Evolutionary conservation across 2,113 vertebrate species (phyloP).

Genomic region (Pseudopodoces humilis): DNA sequence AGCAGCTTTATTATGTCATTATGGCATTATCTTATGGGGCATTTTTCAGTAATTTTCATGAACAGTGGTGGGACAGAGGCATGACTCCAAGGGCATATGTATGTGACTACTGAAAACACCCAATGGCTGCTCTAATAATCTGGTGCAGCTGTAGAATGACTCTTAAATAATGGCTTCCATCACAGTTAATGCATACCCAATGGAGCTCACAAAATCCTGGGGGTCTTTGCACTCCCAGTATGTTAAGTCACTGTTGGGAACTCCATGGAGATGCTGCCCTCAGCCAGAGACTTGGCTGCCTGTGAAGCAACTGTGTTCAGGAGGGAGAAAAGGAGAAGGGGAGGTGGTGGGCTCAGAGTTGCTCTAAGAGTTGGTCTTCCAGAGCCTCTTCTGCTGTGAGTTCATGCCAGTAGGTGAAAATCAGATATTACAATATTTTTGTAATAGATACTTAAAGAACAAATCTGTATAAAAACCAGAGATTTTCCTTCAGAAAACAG

Average conservation of each 20-base stretch:
- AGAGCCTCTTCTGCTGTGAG: background rate
- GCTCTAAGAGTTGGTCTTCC: background rate
- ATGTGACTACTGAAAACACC: background rate
- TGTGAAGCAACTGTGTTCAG: fast-evolving
- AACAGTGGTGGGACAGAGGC: background rate
- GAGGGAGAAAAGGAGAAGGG: background rate
- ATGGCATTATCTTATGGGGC: background rate
- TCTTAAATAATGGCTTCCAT: background rate
- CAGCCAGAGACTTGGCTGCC: background rate
- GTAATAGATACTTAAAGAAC: background rate
- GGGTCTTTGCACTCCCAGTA: background rate
- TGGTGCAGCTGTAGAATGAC: background rate
- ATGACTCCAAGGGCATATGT: background rate
- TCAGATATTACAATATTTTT: background rate
- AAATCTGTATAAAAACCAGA: background rate
- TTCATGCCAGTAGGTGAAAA: background rate
- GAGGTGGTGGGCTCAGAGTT: background rate
- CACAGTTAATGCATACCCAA: background rate
- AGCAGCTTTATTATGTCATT: background rate
- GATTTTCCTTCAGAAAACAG: background rate
- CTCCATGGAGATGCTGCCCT: background rate
- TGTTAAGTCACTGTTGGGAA: background rate
- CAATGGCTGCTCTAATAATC: background rate
- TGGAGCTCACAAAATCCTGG: background rate
- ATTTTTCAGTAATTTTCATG: background rate